Conservation (phyloP, 2,888 invertebrate genomes). For the Notodonta dromedarius region DNA sequence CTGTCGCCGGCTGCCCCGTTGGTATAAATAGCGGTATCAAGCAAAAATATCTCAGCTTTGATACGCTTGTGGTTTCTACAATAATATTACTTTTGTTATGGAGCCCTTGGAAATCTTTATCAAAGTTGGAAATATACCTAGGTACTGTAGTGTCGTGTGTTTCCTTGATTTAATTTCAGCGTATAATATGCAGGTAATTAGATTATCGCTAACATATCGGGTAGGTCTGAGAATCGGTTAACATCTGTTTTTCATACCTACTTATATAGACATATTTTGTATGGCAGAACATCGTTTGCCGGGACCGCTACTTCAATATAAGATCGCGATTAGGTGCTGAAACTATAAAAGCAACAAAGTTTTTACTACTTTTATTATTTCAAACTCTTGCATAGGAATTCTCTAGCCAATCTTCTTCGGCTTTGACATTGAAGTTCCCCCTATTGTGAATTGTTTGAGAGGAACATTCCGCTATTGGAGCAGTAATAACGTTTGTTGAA, state of each 20-base stretch:
- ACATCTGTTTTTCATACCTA: too few relatives aligned
- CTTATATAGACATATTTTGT: too few relatives aligned
- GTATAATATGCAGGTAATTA: too few relatives aligned
- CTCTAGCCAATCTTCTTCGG: slow-evolving; percentile 64
- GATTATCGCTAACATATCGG: too few relatives aligned
- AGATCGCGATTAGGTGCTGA: slow-evolving; percentile 1
- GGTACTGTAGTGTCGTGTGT: too few relatives aligned
- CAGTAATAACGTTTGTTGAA: slow-evolving; percentile 79
- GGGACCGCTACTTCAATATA: too few relatives aligned
- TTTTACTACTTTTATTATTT: slow-evolving; percentile 37
- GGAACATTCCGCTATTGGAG: slow-evolving; percentile 71
- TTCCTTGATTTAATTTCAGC: too few relatives aligned
- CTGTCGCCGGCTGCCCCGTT: slow-evolving; percentile 33
- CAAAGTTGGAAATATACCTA: too few relatives aligned
- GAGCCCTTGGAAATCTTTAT: not conserved
- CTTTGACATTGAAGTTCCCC: slow-evolving; percentile 73
- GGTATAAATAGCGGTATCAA: slow-evolving; percentile 3
- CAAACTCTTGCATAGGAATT: slow-evolving; percentile 56
- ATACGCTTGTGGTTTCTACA: slow-evolving; percentile 1
- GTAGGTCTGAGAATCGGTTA: too few relatives aligned
- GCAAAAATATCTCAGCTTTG: slow-evolving; percentile 4
- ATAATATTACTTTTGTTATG: slow-evolving; percentile 1
- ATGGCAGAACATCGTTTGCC: too few relatives aligned
- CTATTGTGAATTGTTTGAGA: slow-evolving; percentile 77
- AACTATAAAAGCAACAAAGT: slow-evolving; percentile 17